These are phyloP conservation scores for Platysternon megacephalum DNA, from an alignment of 2,113 vertebrate species.

Conservation along the genomic window DNA sequence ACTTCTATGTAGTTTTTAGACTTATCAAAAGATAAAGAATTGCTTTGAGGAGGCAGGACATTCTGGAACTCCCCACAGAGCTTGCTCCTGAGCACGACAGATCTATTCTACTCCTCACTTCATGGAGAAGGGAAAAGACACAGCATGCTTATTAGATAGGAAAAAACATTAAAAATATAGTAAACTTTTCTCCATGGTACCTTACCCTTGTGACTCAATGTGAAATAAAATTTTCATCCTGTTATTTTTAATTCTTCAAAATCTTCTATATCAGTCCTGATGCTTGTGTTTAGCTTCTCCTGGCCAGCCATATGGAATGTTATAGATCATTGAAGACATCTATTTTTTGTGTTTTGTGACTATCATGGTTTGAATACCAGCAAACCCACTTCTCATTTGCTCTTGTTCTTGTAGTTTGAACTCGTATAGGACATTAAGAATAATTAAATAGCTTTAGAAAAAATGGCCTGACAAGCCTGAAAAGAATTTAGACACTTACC, in stretches of 20 bases:
- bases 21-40: neutral
- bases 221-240: neutral
- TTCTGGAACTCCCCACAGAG: neutral
- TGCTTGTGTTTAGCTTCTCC: neutral
- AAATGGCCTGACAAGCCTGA: neutral
- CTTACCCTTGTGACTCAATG: neutral
- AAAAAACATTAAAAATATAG: neutral
- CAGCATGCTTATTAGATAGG: neutral
- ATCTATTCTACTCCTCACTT: neutral
- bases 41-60: neutral
- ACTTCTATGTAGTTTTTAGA: neutral
- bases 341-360: conserved; percentile 10
- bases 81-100: neutral
- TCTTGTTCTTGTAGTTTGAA: neutral
- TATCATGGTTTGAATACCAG: neutral
- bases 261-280: neutral
- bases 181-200: neutral
- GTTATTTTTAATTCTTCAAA: conserved; percentile 40
- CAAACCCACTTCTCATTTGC: neutral
- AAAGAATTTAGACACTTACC: conserved; percentile 78
- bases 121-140: neutral
- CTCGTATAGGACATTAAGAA: neutral
- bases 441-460: neutral
- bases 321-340: conserved; percentile 44
- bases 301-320: conserved; percentile 48